A percentile compares a stretch with the other conserved stretches of the same genome.
Evolutionary conservation across 2,888 invertebrate species (phyloP).

Genomic region (Osmoderma eremita): DNA sequence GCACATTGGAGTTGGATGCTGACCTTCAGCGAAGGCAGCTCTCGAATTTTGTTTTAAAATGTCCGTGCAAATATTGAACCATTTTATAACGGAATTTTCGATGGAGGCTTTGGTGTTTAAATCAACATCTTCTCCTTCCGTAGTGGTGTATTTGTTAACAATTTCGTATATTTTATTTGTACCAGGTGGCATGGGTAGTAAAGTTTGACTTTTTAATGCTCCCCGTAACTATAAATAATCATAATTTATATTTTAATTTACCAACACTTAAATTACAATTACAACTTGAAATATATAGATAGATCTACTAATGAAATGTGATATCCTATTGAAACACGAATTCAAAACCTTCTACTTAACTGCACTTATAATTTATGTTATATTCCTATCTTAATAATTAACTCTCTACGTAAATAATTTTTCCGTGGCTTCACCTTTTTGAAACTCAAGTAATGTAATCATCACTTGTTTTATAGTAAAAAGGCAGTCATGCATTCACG

Average conservation of each 20-base stretch:
- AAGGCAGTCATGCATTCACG: no score
- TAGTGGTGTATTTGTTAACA: conserved; percentile 64
- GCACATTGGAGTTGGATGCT: conserved; percentile 75
- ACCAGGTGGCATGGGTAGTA: conserved; percentile 86
- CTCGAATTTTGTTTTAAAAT: conserved; percentile 80
- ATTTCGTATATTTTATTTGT: conserved; percentile 75
- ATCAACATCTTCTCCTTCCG: conserved; percentile 70
- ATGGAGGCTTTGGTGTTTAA: conserved; percentile 80
- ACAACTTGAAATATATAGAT: neutral
- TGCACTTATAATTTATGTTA: no score
- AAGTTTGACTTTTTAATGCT: conserved; percentile 85
- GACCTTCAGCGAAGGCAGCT: conserved; percentile 73
- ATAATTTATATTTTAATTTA: neutral
- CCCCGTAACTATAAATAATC: conserved; percentile 70
- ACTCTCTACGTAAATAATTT: no score
- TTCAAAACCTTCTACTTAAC: no score
- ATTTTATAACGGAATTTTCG: conserved; percentile 87
- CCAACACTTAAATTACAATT: neutral
- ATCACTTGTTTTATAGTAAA: no score
- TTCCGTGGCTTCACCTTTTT: no score
- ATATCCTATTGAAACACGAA: no score
- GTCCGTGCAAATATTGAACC: conserved; percentile 76
- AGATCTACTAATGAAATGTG: no score
- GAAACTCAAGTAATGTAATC: no score
- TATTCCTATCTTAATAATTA: no score